These are phyloP conservation scores for Thunnus albacares DNA, from an alignment of 2,797 vertebrate species.

Conservation along the genomic window DNA sequence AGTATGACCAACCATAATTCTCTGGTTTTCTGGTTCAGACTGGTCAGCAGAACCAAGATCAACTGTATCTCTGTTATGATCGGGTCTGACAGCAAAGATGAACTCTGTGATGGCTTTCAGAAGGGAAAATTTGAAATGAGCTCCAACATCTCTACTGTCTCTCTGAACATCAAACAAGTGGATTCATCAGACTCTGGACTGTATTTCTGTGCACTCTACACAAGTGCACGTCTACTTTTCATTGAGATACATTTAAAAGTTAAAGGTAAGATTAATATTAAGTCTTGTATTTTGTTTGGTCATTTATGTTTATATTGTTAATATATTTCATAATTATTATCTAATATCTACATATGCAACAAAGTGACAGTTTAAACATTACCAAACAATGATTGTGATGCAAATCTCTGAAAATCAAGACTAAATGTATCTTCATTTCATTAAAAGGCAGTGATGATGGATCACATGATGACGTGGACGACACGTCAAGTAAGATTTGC, in stretches of 20 bases:
- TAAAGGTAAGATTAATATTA: constrained; percentile 1
- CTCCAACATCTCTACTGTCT: constrained; percentile 23
- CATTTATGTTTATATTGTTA: no score
- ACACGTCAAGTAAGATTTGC: no score
- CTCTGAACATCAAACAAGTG: constrained; percentile 37
- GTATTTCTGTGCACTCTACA: constrained; percentile 59
- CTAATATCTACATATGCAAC: no score
- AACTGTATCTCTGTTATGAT: constrained; percentile 10
- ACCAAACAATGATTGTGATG: no score
- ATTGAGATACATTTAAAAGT: constrained; percentile 17
- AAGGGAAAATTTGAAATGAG: constrained; percentile 13
- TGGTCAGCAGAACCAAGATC: background rate
- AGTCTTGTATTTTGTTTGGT: no score
- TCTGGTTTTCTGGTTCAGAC: constrained; percentile 49
- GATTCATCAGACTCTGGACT: constrained; percentile 55
- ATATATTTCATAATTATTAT: no score
- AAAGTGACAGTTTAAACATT: no score
- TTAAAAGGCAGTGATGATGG: no score
- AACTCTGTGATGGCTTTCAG: background rate
- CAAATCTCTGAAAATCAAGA: no score
- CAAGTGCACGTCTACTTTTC: fast-evolving
- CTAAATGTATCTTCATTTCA: no score
- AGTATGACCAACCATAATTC: fast-evolving
- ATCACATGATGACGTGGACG: no score
- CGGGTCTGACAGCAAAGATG: fast-evolving